Evolutionary conservation across 2,113 vertebrate genomes (phyloP).

Genomic region (Cavia aperea): DNA sequence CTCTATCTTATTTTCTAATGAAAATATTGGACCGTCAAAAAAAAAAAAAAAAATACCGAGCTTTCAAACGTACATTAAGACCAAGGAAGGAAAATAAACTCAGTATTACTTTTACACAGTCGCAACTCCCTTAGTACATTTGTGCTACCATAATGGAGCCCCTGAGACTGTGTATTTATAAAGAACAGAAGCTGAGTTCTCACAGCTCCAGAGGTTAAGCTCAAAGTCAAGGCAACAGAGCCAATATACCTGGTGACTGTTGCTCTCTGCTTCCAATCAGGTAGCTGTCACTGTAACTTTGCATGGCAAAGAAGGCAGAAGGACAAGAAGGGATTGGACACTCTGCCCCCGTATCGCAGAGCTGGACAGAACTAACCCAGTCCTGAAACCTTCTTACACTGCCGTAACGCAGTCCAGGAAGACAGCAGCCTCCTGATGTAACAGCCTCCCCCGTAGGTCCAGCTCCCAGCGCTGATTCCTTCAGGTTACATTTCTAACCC

Average conservation of each 20-base stretch:
- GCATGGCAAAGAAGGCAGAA: neutral
- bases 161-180: neutral
- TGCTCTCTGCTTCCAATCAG: neutral
- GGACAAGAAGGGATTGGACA: neutral
- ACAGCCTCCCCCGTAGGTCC: neutral
- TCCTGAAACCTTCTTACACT: too few species aligned
- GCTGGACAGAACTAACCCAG: neutral
- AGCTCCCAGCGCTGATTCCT: too few species aligned
- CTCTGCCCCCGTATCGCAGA: neutral
- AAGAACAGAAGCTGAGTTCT: neutral
- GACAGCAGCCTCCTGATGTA: neutral
- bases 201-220: neutral
- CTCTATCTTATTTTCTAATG: neutral
- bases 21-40: constrained; percentile 18
- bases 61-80: neutral
- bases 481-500: neutral
- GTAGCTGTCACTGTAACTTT: neutral
- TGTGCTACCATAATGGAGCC: neutral
- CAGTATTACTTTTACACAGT: neutral
- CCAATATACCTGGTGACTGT: neutral
- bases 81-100: neutral
- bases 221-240: neutral
- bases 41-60: neutral
- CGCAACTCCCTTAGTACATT: neutral
- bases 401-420: neutral